These are phyloP conservation scores for Acholoe squamosa DNA, from an alignment of 2,888 invertebrate genomes.

Conservation along the genomic window DNA sequence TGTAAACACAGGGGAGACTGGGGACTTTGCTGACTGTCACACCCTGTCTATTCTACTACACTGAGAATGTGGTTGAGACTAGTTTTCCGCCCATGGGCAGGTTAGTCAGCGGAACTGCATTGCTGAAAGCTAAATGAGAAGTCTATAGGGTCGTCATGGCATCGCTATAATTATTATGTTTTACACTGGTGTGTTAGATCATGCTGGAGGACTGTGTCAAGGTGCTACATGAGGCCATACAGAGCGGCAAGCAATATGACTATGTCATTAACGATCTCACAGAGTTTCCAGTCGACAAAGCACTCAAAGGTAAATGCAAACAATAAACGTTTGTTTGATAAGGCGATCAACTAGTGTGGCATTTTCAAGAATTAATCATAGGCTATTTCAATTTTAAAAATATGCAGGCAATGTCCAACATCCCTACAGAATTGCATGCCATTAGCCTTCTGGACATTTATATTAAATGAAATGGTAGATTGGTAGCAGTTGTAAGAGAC, in stretches of 20 bases:
- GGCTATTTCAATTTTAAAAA: background rate
- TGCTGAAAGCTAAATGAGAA: too few relatives aligned
- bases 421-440: background rate
- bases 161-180: too few relatives aligned
- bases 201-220: slow-evolving; percentile 95
- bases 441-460: background rate
- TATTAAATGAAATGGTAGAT: background rate
- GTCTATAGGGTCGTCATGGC: too few relatives aligned
- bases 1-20: too few relatives aligned
- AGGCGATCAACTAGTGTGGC: background rate
- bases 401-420: background rate
- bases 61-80: too few relatives aligned
- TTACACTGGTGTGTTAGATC: slow-evolving; percentile 86
- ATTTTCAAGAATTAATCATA: background rate
- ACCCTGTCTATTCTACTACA: too few relatives aligned
- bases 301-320: slow-evolving; percentile 70
- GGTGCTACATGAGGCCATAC: slow-evolving; percentile 89
- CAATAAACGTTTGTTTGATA: background rate
- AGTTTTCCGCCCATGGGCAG: too few relatives aligned
- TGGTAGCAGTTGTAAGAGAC: background rate
- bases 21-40: too few relatives aligned
- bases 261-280: slow-evolving; percentile 96
- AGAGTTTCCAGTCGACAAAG: slow-evolving; percentile 90
- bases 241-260: slow-evolving; percentile 90
- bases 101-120: too few relatives aligned